A percentile compares a stretch with the other conserved stretches of the same genome.
phyloP scores from a whole-genome alignment of 2,888 invertebrate genomes.

The Eupithecia exiguata region DNA sequence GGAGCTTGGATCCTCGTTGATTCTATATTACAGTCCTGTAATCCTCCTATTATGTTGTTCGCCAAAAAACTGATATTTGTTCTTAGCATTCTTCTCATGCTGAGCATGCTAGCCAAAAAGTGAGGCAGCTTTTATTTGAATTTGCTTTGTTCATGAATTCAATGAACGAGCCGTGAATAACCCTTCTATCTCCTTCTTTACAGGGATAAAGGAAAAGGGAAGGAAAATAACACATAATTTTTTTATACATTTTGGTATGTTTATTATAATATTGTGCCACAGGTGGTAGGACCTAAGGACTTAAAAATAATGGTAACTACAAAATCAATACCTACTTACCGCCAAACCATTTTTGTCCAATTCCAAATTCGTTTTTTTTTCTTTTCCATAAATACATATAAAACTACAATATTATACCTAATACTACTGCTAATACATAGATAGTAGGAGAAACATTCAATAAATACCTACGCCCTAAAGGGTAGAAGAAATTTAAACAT shows the following conservation, averaged over 20 bases:
- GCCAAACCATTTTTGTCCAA: slow-evolving; percentile 16
- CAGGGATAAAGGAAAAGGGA: not conserved
- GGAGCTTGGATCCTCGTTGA: too few species aligned
- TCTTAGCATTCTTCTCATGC: too few species aligned
- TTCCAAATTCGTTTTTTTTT: slow-evolving; percentile 23
- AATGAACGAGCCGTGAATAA: too few species aligned
- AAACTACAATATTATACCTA: slow-evolving; percentile 22
- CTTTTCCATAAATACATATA: slow-evolving; percentile 19
- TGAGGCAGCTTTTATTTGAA: too few species aligned
- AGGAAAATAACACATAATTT: not conserved
- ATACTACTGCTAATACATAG: not conserved
- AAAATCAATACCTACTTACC: slow-evolving; percentile 15
- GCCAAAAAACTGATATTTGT: too few species aligned
- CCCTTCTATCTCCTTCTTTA: not conserved
- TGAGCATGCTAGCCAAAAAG: too few species aligned
- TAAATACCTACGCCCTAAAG: not conserved
- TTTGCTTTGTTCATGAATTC: too few species aligned
- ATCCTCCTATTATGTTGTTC: too few species aligned
- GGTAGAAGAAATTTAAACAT: slow-evolving; percentile 8
- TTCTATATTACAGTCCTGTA: too few species aligned
- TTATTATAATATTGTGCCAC: not conserved
- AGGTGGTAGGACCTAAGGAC: not conserved
- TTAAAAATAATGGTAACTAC: not conserved
- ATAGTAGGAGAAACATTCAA: slow-evolving; percentile 2
- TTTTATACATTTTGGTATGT: not conserved